A percentile compares a stretch with the other conserved stretches of the same genome.
phyloP scores from a whole-genome alignment of 2,888 invertebrate species.

The Troglohyphantes excavatus region DNA sequence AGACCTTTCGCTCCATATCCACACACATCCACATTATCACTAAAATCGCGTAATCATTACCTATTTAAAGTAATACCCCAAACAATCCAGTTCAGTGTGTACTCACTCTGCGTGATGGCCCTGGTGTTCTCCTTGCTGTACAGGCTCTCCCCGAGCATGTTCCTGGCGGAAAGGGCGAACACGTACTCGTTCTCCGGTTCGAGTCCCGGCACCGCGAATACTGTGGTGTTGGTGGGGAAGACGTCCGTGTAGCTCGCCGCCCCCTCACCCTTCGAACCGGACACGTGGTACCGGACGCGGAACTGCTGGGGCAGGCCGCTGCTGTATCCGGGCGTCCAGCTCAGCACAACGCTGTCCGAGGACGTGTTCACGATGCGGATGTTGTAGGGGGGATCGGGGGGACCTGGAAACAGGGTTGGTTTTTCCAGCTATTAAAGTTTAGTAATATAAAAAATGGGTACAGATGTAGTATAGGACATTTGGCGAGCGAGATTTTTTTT shows the following conservation, averaged over 20 bases:
- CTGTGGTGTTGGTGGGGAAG: conserved; percentile 86
- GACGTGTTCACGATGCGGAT: conserved; percentile 90
- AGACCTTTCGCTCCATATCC: no score
- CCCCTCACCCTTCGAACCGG: conserved; percentile 79
- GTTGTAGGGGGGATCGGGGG: conserved; percentile 83
- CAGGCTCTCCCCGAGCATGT: conserved; percentile 92
- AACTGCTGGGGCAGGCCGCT: conserved; percentile 93
- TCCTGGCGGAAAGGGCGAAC: conserved; percentile 93
- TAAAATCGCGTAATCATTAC: no score
- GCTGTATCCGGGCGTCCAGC: conserved; percentile 97
- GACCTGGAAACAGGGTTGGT: no score
- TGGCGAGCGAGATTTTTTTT: no score
- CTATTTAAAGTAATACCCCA: no score
- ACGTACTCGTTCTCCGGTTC: conserved; percentile 92
- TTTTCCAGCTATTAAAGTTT: no score
- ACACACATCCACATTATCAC: no score
- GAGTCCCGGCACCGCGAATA: conserved; percentile 88
- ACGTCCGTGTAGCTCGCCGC: conserved; percentile 88
- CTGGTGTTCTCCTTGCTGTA: conserved; percentile 91
- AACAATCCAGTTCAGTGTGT: no score
- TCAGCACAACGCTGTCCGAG: conserved; percentile 91
- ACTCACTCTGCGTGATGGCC: conserved; percentile 94
- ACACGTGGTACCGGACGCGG: conserved; percentile 88
- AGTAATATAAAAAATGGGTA: no score
- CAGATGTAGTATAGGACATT: no score